Conservation (phyloP, 2,113 vertebrate genomes). For the Pipa parva region DNA sequence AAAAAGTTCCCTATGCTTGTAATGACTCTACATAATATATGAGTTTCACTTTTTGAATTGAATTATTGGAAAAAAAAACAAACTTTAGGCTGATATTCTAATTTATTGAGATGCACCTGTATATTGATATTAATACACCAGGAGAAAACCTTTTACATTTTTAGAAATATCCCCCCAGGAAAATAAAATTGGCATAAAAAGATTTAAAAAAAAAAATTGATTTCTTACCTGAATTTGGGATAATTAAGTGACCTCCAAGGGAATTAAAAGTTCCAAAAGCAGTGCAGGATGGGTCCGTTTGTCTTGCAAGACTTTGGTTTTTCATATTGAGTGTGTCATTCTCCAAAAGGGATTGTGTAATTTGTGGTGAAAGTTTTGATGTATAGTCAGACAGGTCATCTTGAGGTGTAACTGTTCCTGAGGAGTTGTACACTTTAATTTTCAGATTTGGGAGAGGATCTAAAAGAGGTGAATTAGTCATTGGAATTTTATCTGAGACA, state of each 20-base stretch:
- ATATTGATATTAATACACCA: too few relatives aligned
- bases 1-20: too few relatives aligned
- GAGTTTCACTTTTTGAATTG: too few relatives aligned
- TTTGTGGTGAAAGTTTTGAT: slow-evolving; percentile 86
- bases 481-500: slow-evolving; percentile 92
- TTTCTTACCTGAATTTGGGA: slow-evolving; percentile 85
- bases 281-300: slow-evolving; percentile 82
- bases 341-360: slow-evolving; percentile 82
- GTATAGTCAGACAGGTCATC: slow-evolving; percentile 84
- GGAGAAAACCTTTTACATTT: too few relatives aligned
- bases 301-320: slow-evolving; percentile 81
- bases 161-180: too few relatives aligned
- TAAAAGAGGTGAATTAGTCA: slow-evolving; percentile 94
- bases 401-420: slow-evolving; percentile 81
- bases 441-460: slow-evolving; percentile 91
- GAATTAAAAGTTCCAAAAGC: slow-evolving; percentile 89
- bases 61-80: too few relatives aligned
- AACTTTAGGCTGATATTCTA: too few relatives aligned
- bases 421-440: slow-evolving; percentile 92
- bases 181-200: neutral
- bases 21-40: too few relatives aligned
- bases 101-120: too few relatives aligned
- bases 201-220: neutral
- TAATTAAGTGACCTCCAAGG: slow-evolving; percentile 88
- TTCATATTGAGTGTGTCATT: slow-evolving; percentile 81